Percentiles rank a stretch among this genome's conserved stretches.
Conservation (phyloP, 1,140 invertebrate genomes). For the Ostrea denselamellosa region DNA sequence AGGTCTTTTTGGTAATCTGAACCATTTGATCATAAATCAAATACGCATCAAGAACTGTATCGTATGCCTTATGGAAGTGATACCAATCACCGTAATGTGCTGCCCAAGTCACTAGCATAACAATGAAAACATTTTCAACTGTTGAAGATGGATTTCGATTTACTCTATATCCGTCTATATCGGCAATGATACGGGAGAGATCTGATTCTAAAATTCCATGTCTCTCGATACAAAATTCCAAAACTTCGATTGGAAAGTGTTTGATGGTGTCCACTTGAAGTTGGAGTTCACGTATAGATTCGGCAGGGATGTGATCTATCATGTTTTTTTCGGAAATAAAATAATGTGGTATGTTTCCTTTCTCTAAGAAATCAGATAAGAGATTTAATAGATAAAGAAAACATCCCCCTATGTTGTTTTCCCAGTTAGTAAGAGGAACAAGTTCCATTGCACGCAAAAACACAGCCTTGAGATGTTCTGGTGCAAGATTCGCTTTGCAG, state of each 20-base stretch:
- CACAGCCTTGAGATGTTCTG: not conserved
- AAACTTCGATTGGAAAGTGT: constrained; percentile 47
- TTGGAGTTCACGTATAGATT: not conserved
- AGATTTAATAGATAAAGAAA: not conserved
- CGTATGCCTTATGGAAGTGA: not conserved
- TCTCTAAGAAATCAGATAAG: not conserved
- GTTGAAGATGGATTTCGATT: not conserved
- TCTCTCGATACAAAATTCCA: constrained; percentile 32
- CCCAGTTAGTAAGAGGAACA: not conserved
- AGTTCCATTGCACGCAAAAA: not conserved
- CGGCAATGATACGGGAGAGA: not conserved
- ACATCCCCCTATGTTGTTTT: not conserved
- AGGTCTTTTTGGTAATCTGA: not conserved
- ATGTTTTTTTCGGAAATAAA: constrained; percentile 55
- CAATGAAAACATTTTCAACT: not conserved
- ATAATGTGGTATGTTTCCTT: constrained; percentile 24
- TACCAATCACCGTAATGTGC: not conserved
- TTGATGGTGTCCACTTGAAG: constrained; percentile 33
- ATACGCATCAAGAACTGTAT: not conserved
- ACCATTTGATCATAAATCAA: not conserved
- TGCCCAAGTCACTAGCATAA: not conserved
- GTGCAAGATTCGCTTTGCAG: not conserved
- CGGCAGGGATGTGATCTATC: constrained; percentile 30
- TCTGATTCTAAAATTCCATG: not conserved
- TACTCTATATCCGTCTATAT: not conserved